These are phyloP conservation scores for Linepithema humile DNA, from an alignment of 1,140 invertebrate species.

Conservation along the genomic window DNA sequence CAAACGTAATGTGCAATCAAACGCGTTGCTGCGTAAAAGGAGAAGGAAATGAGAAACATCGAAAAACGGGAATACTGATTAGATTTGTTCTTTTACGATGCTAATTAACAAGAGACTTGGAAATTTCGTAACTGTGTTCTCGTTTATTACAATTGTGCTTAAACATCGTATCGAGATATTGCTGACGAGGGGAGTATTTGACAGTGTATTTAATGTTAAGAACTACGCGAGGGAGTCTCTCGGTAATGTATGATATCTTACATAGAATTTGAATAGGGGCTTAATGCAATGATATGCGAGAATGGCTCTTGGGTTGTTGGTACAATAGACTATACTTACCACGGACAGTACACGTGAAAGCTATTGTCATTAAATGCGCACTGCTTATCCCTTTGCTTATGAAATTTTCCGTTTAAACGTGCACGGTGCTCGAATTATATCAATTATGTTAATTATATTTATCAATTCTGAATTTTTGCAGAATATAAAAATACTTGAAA, in stretches of 20 bases:
- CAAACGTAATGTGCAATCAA: background rate
- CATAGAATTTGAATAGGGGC: slow-evolving; percentile 24
- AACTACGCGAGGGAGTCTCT: background rate
- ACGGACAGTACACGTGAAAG: slow-evolving; percentile 22
- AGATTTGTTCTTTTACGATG: background rate
- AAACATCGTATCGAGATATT: background rate
- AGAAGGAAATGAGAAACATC: background rate
- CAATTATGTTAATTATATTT: background rate
- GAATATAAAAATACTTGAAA: background rate
- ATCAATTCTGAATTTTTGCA: background rate
- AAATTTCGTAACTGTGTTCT: background rate
- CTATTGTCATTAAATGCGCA: slow-evolving; percentile 25
- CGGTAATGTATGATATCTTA: slow-evolving; percentile 10
- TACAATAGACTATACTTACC: slow-evolving; percentile 39
- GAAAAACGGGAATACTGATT: background rate
- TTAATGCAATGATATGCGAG: slow-evolving; percentile 41
- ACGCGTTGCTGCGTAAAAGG: background rate
- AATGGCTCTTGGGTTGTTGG: slow-evolving; percentile 25
- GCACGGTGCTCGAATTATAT: background rate
- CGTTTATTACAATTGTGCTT: background rate
- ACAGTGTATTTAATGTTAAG: slow-evolving; percentile 19
- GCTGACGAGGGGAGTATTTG: slow-evolving; percentile 1
- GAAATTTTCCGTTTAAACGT: background rate
- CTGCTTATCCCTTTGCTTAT: slow-evolving; percentile 22
- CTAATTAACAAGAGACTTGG: background rate